phyloP scores from a whole-genome alignment of 2,888 invertebrate genomes.

The Cotesia congregata region DNA sequence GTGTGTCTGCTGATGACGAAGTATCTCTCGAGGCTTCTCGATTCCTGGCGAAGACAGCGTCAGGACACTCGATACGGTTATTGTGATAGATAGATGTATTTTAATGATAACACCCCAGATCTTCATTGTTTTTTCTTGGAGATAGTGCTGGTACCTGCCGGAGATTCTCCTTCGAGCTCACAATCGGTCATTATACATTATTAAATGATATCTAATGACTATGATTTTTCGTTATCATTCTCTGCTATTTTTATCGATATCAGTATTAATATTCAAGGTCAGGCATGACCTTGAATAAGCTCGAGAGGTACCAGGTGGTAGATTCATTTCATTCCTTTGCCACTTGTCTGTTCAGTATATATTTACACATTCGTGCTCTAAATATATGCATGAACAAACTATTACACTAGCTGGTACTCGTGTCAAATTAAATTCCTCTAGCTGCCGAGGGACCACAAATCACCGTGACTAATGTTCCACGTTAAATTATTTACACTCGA shows the following conservation, averaged over 20 bases:
- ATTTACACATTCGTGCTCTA: background rate
- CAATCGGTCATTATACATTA: slow-evolving; percentile 4
- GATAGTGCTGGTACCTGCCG: background rate
- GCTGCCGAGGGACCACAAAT: slow-evolving; percentile 20
- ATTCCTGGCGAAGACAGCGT: slow-evolving; percentile 45
- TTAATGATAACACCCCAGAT: background rate
- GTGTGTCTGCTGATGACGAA: slow-evolving; percentile 63
- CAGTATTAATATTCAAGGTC: slow-evolving; percentile 22
- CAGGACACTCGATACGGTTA: slow-evolving; percentile 3
- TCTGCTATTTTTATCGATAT: too few species aligned
- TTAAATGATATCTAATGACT: background rate
- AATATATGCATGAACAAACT: slow-evolving; percentile 10
- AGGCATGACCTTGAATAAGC: slow-evolving; percentile 23
- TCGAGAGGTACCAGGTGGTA: background rate
- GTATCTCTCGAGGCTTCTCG: slow-evolving; percentile 55
- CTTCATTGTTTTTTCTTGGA: slow-evolving; percentile 1
- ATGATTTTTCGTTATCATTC: background rate
- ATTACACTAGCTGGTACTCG: background rate
- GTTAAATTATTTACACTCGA: slow-evolving; percentile 17
- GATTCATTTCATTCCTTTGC: slow-evolving; percentile 28
- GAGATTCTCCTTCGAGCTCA: background rate
- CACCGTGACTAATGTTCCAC: slow-evolving; percentile 24
- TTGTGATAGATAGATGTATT: background rate
- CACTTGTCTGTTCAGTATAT: background rate
- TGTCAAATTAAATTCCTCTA: slow-evolving; percentile 15